Percentiles rank a stretch among this genome's conserved stretches.
These are phyloP conservation scores for Tenrec ecaudatus DNA, from an alignment of 2,113 vertebrate genomes.

Conservation along the genomic window DNA sequence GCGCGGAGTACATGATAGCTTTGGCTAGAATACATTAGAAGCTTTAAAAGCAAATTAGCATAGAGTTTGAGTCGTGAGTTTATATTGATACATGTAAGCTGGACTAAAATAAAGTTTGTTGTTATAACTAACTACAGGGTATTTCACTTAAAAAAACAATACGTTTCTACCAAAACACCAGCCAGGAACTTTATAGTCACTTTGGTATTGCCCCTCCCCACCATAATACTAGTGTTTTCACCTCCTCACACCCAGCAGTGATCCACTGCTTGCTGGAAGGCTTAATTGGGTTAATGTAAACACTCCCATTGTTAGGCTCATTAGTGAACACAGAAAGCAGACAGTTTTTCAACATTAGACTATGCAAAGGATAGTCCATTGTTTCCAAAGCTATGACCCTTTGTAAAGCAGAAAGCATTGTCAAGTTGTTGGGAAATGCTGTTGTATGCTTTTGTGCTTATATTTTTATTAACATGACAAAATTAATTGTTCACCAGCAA, in stretches of 20 bases:
- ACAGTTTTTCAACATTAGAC: constrained; percentile 10
- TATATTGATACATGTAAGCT: too few species aligned
- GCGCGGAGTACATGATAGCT: not conserved
- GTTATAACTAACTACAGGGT: not conserved
- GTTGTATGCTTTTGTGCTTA: not conserved
- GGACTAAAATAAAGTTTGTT: too few species aligned
- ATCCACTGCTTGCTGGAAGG: not conserved
- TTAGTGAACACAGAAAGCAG: not conserved
- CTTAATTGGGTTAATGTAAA: constrained; percentile 6
- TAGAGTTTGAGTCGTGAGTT: too few species aligned
- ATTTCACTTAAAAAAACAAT: not conserved
- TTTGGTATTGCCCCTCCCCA: not conserved
- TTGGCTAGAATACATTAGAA: not conserved
- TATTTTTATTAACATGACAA: constrained; percentile 28
- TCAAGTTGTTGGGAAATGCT: constrained; percentile 23
- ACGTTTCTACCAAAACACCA: not conserved
- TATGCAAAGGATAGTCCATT: not conserved
- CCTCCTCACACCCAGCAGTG: not conserved
- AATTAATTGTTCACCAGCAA: not conserved
- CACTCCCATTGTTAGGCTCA: not conserved
- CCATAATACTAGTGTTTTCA: not conserved
- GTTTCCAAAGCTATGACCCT: not conserved
- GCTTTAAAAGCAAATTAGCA: not conserved
- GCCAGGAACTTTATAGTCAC: not conserved
- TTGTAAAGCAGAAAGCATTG: not conserved